Conservation (phyloP, 2,888 invertebrate genomes). For the Temnothorax rugatulus region DNA sequence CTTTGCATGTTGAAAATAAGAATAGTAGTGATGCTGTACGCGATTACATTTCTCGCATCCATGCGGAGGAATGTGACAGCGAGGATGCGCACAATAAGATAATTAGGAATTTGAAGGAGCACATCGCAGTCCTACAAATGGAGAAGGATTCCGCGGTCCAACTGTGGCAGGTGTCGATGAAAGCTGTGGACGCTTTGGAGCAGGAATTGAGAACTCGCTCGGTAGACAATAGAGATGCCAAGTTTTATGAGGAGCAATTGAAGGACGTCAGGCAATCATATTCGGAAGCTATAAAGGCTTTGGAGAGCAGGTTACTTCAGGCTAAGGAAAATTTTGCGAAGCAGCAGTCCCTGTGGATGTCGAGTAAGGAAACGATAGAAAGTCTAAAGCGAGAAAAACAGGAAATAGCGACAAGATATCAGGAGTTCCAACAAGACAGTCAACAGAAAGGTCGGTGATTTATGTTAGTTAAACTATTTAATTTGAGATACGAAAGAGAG, state of each 20-base stretch:
- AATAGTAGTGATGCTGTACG: constrained; percentile 70
- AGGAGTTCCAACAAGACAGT: constrained; percentile 68
- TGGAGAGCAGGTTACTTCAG: constrained; percentile 88
- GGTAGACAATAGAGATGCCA: constrained; percentile 70
- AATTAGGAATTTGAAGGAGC: constrained; percentile 80
- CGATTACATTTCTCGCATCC: constrained; percentile 73
- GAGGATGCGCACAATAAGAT: constrained; percentile 69
- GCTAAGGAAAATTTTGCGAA: constrained; percentile 86
- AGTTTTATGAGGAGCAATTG: constrained; percentile 80
- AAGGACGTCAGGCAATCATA: constrained; percentile 86
- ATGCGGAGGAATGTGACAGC: constrained; percentile 70
- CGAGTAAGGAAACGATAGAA: constrained; percentile 87
- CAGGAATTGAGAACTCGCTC: constrained; percentile 88
- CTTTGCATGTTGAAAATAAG: constrained; percentile 75
- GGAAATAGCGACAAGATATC: constrained; percentile 84
- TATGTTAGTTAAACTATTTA: constrained; percentile 19
- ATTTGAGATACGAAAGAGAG: constrained; percentile 8
- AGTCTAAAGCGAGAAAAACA: constrained; percentile 85
- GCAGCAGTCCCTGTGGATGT: constrained; percentile 80
- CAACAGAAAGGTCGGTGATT: constrained; percentile 75
- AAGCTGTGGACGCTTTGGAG: constrained; percentile 90
- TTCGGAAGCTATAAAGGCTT: constrained; percentile 87
- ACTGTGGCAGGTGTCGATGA: constrained; percentile 90
- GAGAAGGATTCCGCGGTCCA: constrained; percentile 90
- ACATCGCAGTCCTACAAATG: constrained; percentile 81